Percentiles rank a stretch among this genome's conserved stretches.
Evolutionary conservation across 1,140 invertebrate genomes (phyloP).

Genomic region (Meloidogyne exigua): DNA sequence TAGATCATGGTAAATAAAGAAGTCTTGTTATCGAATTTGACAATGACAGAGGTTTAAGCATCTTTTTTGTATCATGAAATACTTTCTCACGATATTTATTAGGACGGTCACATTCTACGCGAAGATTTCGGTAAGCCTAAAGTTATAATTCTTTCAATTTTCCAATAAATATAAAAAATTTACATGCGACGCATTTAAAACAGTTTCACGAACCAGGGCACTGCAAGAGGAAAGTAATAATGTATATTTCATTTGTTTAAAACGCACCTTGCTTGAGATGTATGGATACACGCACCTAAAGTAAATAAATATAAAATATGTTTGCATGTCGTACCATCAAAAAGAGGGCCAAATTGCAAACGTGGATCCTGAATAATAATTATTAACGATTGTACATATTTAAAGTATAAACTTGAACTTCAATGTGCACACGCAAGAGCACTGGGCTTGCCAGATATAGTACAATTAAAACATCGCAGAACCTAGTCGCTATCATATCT

Average conservation of each 20-base stretch:
- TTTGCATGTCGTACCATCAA: slow-evolving; percentile 73
- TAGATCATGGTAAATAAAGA: slow-evolving; percentile 31
- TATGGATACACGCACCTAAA: neutral
- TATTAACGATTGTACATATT: too few relatives aligned
- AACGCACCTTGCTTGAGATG: slow-evolving; percentile 71
- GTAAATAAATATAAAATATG: neutral
- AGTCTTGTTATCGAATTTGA: slow-evolving; percentile 45
- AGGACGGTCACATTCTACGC: slow-evolving; percentile 47
- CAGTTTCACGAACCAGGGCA: slow-evolving; percentile 76
- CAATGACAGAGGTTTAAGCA: slow-evolving; percentile 41
- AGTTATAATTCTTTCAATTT: too few relatives aligned
- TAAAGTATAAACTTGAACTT: slow-evolving; percentile 24
- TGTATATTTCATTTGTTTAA: slow-evolving; percentile 65
- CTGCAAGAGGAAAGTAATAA: slow-evolving; percentile 79
- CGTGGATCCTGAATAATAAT: slow-evolving; percentile 68
- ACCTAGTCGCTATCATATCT: slow-evolving; percentile 96
- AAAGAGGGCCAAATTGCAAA: slow-evolving; percentile 90
- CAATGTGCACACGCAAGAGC: slow-evolving; percentile 53
- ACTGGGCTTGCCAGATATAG: slow-evolving; percentile 78
- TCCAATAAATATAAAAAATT: too few relatives aligned
- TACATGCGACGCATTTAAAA: slow-evolving; percentile 57
- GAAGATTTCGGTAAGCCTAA: slow-evolving; percentile 47
- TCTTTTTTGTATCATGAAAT: slow-evolving; percentile 46
- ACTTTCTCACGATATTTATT: slow-evolving; percentile 58
- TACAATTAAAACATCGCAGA: slow-evolving; percentile 95